A percentile compares a stretch with the other conserved stretches of the same genome.
phyloP scores from a whole-genome alignment of 2,113 vertebrate genomes.

The Rostratula benghalensis region DNA sequence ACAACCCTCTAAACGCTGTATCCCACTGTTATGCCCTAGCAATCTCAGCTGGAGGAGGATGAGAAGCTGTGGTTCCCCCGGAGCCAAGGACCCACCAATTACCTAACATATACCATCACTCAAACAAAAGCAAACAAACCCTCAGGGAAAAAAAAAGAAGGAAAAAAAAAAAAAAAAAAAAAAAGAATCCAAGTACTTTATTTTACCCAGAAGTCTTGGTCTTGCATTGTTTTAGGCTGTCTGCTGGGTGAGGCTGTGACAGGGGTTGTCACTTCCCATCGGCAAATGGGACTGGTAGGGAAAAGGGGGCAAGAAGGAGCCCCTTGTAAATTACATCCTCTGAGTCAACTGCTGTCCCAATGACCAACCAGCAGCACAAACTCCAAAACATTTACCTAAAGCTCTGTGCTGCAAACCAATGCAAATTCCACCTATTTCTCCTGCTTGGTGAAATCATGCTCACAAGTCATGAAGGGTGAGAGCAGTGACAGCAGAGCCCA shows the following conservation, averaged over 20 bases:
- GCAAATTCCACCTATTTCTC: neutral
- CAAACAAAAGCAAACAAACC: neutral
- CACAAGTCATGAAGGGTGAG: accelerated
- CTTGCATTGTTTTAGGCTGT: neutral
- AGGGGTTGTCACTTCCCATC: neutral
- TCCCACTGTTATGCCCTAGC: accelerated
- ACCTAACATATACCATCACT: accelerated
- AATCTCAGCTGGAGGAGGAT: neutral
- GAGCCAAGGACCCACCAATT: neutral
- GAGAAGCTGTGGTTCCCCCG: neutral
- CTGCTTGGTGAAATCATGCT: neutral
- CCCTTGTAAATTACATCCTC: neutral
- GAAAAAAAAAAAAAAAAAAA: neutral
- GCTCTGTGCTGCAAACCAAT: neutral
- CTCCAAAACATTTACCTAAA: neutral
- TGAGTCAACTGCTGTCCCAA: neutral
- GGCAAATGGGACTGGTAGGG: neutral
- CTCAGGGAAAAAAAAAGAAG: neutral
- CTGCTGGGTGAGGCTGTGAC: neutral
- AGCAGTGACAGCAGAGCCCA: neutral
- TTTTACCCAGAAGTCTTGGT: neutral
- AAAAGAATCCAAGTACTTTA: neutral
- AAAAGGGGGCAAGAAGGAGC: neutral
- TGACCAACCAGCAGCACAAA: neutral
- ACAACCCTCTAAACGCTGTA: neutral